Base-by-base conservation (phyloP, 2,888 invertebrate genomes). In the Trissonchulus latispiculum region DNA sequence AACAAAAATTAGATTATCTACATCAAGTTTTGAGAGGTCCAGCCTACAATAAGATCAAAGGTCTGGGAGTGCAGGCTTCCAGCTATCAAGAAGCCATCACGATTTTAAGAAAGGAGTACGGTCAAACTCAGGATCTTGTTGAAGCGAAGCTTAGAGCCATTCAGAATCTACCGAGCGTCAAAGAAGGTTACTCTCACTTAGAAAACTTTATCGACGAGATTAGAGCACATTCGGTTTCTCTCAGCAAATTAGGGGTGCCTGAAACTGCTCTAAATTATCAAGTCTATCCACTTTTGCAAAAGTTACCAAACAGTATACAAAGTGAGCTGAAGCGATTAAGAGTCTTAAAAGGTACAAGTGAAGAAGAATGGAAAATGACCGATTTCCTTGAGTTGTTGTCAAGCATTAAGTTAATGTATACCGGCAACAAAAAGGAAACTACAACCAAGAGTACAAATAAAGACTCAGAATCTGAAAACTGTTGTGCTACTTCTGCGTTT, bases 1-100 rank as follows among this genome's bases (percentile, higher is more conserved):
- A 33, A n/a, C 64, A 64, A 64, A 64, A 64, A 33, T 15, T 64
- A 33, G 64, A 64, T 29, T 64, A 64, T 64, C 33, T 64, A 29
- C 28, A 64, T n/a, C 64, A 33, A 29, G 64, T 64, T 31, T 29
- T 64, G 28, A 64, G 28, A 64, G 64, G 64, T 18, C 15, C 64
- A 8, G 64, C 64, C 18, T 33, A 31, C 31, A 64, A 64, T 33
- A 64, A 64, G 28, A 64, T 64, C 64, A 28, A 33, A 64, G 64
- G 64, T 64, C 28, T 64, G 64, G 64, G 64, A 31, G 18, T 64
- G 33, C 31, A 64, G 33, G 64, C 64, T 3, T 8, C 31, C 8
- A 64, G 33, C 64, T 64, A 64, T 33, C 8, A n/a, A 15, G 64
- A 64, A 64, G 64, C 64, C 8, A 28, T 64, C 28, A 29, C 8